Conservation (phyloP, 2,888 invertebrate species). For the Listrodromus nycthemerus region DNA sequence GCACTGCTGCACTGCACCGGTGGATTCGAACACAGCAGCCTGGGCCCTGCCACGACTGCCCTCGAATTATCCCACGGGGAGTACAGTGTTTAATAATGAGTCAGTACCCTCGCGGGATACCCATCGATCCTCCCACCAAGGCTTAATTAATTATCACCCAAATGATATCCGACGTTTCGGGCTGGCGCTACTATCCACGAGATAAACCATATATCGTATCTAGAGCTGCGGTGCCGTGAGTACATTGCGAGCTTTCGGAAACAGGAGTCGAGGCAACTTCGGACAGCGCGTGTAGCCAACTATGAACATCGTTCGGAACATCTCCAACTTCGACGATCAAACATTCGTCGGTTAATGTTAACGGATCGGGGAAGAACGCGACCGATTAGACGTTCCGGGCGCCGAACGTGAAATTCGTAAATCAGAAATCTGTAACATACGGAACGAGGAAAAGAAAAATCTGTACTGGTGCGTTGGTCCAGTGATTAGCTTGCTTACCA, state of each 20-base stretch:
- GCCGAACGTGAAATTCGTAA: not conserved
- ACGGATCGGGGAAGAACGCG: slow-evolving; percentile 23
- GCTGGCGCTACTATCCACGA: slow-evolving; percentile 34
- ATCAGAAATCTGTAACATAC: not conserved
- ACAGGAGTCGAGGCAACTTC: slow-evolving; percentile 48
- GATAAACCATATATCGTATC: slow-evolving; percentile 50
- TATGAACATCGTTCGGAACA: slow-evolving; percentile 49
- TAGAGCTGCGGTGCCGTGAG: slow-evolving; percentile 44
- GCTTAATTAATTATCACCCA: slow-evolving; percentile 79
- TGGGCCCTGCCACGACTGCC: slow-evolving; percentile 58
- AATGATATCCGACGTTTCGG: slow-evolving; percentile 70
- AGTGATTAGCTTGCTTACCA: too few relatives aligned
- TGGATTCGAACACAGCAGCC: slow-evolving; percentile 6
- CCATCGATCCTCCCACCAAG: slow-evolving; percentile 76
- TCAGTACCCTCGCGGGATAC: slow-evolving; percentile 73
- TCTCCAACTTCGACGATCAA: slow-evolving; percentile 52
- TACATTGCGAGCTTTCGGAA: slow-evolving; percentile 31
- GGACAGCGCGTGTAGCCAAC: slow-evolving; percentile 58
- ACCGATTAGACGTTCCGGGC: not conserved
- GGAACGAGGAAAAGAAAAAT: not conserved
- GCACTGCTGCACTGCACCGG: slow-evolving; percentile 34
- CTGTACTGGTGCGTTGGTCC: too few relatives aligned
- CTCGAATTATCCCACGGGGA: slow-evolving; percentile 73
- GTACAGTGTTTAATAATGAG: slow-evolving; percentile 80
- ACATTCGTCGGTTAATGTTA: slow-evolving; percentile 59